Percentiles rank a stretch among this genome's conserved stretches.
phyloP scores from a whole-genome alignment of 2,797 vertebrate species.

The Spinus olivaceus region DNA sequence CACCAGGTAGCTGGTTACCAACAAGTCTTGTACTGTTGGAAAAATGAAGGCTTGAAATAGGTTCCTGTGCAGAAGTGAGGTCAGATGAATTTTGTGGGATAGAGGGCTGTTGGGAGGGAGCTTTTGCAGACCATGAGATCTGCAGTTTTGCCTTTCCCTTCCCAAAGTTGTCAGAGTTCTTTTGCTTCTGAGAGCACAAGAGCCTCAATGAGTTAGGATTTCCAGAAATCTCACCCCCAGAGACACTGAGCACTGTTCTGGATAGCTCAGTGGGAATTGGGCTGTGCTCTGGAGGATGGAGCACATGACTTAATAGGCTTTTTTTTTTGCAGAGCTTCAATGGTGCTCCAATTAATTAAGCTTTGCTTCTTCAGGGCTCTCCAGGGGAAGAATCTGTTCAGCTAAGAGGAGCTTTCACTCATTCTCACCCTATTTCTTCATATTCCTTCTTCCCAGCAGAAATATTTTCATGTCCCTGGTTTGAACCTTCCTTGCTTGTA shows the following conservation, averaged over 20 bases:
- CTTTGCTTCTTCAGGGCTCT: not conserved
- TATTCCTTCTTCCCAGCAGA: not conserved
- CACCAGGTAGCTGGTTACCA: not conserved
- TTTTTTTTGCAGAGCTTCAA: conserved; percentile 19
- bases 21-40: not conserved
- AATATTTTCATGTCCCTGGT: not conserved
- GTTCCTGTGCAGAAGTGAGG: not conserved
- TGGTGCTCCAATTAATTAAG: conserved; percentile 34
- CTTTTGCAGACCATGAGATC: not conserved
- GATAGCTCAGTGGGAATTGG: not conserved
- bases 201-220: not conserved
- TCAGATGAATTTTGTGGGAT: not conserved
- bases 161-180: not conserved
- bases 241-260: not conserved
- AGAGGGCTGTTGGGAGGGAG: not conserved
- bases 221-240: not conserved
- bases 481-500: not conserved
- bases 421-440: not conserved
- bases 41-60: not conserved
- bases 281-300: not conserved
- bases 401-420: not conserved
- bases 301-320: conserved; percentile 7
- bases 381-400: not conserved
- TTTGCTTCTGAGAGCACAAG: not conserved
- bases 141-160: not conserved